These are phyloP conservation scores for Malacosoma neustria DNA, from an alignment of 2,888 invertebrate species.

Conservation along the genomic window DNA sequence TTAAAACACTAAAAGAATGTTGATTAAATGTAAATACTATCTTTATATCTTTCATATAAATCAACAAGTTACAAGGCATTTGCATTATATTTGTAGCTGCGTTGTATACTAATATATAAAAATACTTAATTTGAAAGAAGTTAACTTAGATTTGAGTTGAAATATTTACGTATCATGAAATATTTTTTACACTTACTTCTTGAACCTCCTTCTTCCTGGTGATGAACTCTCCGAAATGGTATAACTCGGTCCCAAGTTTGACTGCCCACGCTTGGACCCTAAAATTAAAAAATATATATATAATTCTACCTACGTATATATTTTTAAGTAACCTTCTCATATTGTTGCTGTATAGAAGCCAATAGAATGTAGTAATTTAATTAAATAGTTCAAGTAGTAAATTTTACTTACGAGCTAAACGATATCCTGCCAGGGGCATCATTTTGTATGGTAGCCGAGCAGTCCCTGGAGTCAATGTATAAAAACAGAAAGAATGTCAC, in stretches of 20 bases:
- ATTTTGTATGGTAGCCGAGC: constrained; percentile 56
- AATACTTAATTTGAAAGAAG: too few species aligned
- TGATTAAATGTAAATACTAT: neutral
- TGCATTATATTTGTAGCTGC: too few species aligned
- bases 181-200: constrained; percentile 83
- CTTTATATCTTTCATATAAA: neutral
- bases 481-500: constrained; percentile 48
- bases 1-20: constrained; percentile 80
- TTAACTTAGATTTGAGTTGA: too few species aligned
- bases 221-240: constrained; percentile 86
- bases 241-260: constrained; percentile 86
- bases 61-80: too few species aligned
- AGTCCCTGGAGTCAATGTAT: constrained; percentile 58
- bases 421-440: constrained; percentile 51
- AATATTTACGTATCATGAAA: too few species aligned
- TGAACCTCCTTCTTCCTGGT: constrained; percentile 86
- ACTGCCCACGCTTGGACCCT: constrained; percentile 89
- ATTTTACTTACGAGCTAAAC: constrained; percentile 54
- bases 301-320: too few species aligned
- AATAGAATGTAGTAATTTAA: constrained; percentile 8
- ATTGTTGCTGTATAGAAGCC: constrained; percentile 1
- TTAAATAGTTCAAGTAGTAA: constrained; percentile 1
- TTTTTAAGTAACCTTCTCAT: too few species aligned
- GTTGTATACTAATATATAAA: too few species aligned
- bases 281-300: too few species aligned